Evolutionary conservation across 2,113 vertebrate genomes (phyloP), one percentile per base, ranked within the genome.

Genomic region (Takifugu bimaculatus): DNA sequence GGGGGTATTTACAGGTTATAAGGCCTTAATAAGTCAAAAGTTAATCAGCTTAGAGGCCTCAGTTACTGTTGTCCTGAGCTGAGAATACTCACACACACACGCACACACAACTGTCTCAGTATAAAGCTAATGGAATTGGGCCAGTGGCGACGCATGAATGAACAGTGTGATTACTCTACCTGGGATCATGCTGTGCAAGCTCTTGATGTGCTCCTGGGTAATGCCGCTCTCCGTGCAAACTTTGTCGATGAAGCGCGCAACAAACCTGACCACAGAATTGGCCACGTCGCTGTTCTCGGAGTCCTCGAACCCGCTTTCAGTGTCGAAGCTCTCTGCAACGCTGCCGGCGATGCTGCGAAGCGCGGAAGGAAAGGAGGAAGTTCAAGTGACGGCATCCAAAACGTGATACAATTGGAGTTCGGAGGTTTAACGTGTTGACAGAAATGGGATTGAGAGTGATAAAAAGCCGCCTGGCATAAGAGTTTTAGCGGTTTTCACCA

Each of bases 181-280:
- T 92, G 97, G 97, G 80, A 99, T 98, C 97, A 98, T 98, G 82
- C 93, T 95, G 79, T 99, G 96, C 86, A 99, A 92, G 69, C 93
- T 95, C 86, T 96, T 97, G 89, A 99, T 97, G 78, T 98, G 97
- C 52, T 98, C 96, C 86, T 98, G 95, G 26, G 95, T 97, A 62
- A 99, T 96, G 4, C 94, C 94, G 15, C 97, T 98, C 82, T 98
- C 96, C 1, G 96, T 98, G 87, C 97, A 98, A 77, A 98, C 96
- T 71, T 99, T 99, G 86, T 98, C 96, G 62, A 98, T 95, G 88
- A 99, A 99, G 54, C 96, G 93, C 4, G 95, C 93, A 59, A 98
- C 92, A 72, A 98, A 98, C 58, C 93, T 89, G 44, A 94, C 93
- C 44, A 96, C 95, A 0, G 94, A 93, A n/a, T 97, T 97, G 44